These are phyloP conservation scores for Myodes glareolus DNA, from an alignment of 2,113 vertebrate species.

Conservation along the genomic window DNA sequence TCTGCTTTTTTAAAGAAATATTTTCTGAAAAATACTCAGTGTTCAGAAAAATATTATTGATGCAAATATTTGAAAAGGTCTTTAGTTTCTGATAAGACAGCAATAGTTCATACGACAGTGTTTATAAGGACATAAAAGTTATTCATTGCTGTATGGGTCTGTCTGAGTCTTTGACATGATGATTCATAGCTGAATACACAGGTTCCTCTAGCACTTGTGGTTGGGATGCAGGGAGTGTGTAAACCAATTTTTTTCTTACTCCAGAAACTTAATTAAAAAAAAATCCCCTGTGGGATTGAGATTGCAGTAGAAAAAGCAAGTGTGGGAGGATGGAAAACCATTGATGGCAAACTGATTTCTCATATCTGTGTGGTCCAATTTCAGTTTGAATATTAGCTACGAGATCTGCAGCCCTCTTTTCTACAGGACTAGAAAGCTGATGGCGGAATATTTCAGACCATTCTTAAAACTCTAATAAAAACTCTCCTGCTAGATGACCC, in stretches of 20 bases:
- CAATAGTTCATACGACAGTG: not conserved
- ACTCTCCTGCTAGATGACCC: constrained; percentile 68
- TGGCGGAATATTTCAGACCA: constrained; percentile 71
- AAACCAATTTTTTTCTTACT: not conserved
- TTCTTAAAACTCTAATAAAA: constrained; percentile 79
- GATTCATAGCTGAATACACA: not conserved
- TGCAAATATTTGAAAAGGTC: constrained; percentile 14
- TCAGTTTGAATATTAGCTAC: constrained; percentile 73
- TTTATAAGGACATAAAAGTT: constrained; percentile 48
- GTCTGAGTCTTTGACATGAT: constrained; percentile 1
- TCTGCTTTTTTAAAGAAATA: constrained; percentile 17
- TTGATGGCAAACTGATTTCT: constrained; percentile 73
- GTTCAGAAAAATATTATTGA: constrained; percentile 35
- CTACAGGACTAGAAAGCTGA: constrained; percentile 71
- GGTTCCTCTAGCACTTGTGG: not conserved
- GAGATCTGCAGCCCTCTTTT: constrained; percentile 39
- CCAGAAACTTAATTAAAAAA: constrained; percentile 60
- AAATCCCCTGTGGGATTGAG: constrained; percentile 56
- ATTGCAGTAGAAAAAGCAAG: constrained; percentile 29
- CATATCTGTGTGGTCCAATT: constrained; percentile 65
- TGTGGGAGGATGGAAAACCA: constrained; percentile 37
- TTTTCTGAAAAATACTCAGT: constrained; percentile 39
- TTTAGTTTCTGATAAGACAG: constrained; percentile 34
- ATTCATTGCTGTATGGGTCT: not conserved
- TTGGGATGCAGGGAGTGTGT: not conserved